These are phyloP conservation scores for Orthosia incerta DNA, from an alignment of 2,888 invertebrate species.

Conservation along the genomic window DNA sequence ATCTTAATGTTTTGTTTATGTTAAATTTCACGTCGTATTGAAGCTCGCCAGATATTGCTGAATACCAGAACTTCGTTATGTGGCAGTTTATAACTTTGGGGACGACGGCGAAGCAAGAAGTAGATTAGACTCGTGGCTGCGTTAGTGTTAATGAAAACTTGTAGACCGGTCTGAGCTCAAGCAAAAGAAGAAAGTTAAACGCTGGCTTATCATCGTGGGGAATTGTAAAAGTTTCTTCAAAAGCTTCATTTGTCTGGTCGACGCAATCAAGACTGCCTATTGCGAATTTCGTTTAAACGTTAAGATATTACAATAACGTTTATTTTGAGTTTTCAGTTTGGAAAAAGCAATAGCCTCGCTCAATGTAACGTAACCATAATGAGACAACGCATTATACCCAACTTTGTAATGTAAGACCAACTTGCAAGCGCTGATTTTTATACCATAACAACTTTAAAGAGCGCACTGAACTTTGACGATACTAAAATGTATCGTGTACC, in stretches of 20 bases:
- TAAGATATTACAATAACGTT: constrained; percentile 10
- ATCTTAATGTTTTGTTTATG: constrained; percentile 68
- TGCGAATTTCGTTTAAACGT: constrained; percentile 26
- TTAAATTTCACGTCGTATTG: constrained; percentile 62
- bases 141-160: constrained; percentile 25
- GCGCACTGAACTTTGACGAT: no score
- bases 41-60: constrained; percentile 47
- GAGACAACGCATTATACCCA: not conserved
- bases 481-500: no score
- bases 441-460: not conserved
- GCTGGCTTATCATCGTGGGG: constrained; percentile 32
- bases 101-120: constrained; percentile 30
- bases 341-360: not conserved
- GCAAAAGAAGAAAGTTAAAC: constrained; percentile 20
- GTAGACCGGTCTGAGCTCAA: not conserved
- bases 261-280: constrained; percentile 8
- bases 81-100: constrained; percentile 47
- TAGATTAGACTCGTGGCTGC: constrained; percentile 30
- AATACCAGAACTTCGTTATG: constrained; percentile 44
- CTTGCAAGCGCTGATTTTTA: not conserved
- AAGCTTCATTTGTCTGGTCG: constrained; percentile 22
- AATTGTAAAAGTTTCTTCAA: constrained; percentile 37
- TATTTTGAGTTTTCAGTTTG: not conserved
- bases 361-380: constrained; percentile 2
- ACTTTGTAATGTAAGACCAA: not conserved